These are phyloP conservation scores for Saxicola maurus DNA, from an alignment of 2,797 vertebrate genomes.

Conservation along the genomic window DNA sequence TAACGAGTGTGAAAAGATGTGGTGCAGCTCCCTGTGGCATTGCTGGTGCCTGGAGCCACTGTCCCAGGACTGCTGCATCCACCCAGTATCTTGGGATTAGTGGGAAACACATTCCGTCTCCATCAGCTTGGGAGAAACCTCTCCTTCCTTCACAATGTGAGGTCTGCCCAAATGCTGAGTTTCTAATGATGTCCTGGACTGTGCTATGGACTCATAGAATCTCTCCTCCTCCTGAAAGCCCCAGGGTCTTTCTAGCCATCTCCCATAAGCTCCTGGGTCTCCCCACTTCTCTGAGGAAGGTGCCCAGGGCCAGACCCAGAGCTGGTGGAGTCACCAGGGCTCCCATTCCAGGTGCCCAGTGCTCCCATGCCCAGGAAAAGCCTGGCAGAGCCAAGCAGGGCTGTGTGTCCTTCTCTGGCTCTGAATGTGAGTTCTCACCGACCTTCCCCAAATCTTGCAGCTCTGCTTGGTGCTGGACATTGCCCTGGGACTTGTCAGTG, in stretches of 20 bases:
- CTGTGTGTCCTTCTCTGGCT: rapidly evolving
- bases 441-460: neutral
- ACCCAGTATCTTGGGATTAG: neutral
- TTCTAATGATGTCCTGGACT: neutral
- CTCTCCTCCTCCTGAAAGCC: neutral
- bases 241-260: neutral
- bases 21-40: neutral
- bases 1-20: neutral
- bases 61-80: neutral
- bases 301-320: too few species aligned
- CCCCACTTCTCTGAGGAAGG: too few species aligned
- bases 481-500: slow-evolving; percentile 47
- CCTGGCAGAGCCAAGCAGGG: rapidly evolving
- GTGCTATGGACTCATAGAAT: rapidly evolving
- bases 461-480: slow-evolving; percentile 51
- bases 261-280: neutral
- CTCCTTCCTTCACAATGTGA: rapidly evolving
- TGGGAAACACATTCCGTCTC: neutral
- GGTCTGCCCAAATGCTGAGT: neutral
- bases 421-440: rapidly evolving
- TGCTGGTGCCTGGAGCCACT: rapidly evolving
- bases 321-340: neutral
- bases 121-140: neutral
- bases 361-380: neutral
- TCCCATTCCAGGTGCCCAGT: rapidly evolving